A percentile compares a stretch with the other conserved stretches of the same genome.
These are phyloP conservation scores for Echeneis naucrates DNA, from an alignment of 2,797 vertebrate genomes.

Conservation along the genomic window DNA sequence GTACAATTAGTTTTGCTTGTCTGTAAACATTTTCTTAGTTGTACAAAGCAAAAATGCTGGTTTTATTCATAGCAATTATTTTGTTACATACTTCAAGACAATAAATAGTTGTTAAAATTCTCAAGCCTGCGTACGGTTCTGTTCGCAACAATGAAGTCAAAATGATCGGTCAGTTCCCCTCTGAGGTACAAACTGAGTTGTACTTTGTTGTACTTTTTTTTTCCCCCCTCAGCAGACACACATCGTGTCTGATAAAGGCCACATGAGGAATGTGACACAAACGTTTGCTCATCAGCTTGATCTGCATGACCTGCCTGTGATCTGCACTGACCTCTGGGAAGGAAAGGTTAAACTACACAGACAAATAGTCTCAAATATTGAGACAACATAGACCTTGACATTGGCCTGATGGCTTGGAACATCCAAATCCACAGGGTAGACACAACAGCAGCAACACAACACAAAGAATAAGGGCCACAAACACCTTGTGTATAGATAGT, in stretches of 20 bases:
- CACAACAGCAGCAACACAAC: background rate
- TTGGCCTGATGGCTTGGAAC: constrained; percentile 21
- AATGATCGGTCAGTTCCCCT: constrained; percentile 1
- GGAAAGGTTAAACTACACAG: constrained; percentile 42
- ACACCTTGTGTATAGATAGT: background rate
- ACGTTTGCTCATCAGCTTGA: constrained; percentile 61
- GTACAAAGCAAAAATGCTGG: constrained; percentile 89
- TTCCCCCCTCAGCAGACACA: constrained; percentile 46
- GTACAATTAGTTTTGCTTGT: constrained; percentile 92
- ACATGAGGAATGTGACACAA: constrained; percentile 80
- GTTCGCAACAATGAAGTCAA: constrained; percentile 41
- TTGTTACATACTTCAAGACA: constrained; percentile 92
- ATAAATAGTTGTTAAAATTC: constrained; percentile 89
- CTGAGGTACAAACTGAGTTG: constrained; percentile 30
- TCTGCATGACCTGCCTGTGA: constrained; percentile 56
- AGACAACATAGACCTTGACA: constrained; percentile 59
- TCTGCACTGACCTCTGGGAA: constrained; percentile 52
- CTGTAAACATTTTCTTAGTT: constrained; percentile 95
- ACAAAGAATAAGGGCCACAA: background rate
- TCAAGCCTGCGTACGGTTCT: constrained; percentile 39
- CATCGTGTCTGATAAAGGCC: constrained; percentile 63
- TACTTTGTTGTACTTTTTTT: constrained; percentile 38
- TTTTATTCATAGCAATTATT: constrained; percentile 92
- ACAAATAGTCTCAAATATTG: constrained; percentile 66
- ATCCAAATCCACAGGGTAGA: background rate